Base-by-base conservation (phyloP, 1,140 invertebrate species). In the Kradibia gibbosae region DNA sequence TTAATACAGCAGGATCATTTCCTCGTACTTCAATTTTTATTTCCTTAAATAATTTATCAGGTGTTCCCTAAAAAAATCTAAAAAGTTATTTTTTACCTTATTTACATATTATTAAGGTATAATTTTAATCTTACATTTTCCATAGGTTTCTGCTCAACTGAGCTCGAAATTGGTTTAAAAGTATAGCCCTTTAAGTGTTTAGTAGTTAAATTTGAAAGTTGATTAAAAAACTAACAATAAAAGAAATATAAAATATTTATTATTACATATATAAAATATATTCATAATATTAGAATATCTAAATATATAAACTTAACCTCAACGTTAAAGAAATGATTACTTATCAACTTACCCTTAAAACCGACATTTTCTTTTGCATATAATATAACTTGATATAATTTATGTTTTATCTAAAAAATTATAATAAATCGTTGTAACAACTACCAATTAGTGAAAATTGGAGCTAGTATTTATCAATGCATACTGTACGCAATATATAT, bases 1-100 rank as follows among this genome's bases (percentile, higher is more conserved):
- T 94, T 5, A 99, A 88, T 8, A 99, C 96, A 8, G 94, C 95
- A 25, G 93, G 93, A 89, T 99, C 97, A 88, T 98, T 95, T 50
- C 96, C 95, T 87, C 95, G 93, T 55, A 98, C 93, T 92, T 99
- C 97, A 82, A 99, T 88, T 89, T 97, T 95, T n/a, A 99, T 90
- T 85, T 93, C 93, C 90, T 95, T 96, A 85, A 94, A 98, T 17
- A 98, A 91, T 89, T 95, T 96, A 88, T 98, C 97, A 8, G 90
- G 86, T 17, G 60, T 70, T 13, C 76, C 11, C 87, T 85, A 72
- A 39, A 67, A 67, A 65, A 10, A n/a, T 39, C 3, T 67, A 67
- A 10, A n/a, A n/a, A 67, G 36, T 67, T 39, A 67, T 39, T 15
- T 36, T 36, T 67, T 67, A 67, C 1, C 28, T 7, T 28, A 50